Conservation (phyloP, 2,113 vertebrate genomes). For the Tyto alba region DNA sequence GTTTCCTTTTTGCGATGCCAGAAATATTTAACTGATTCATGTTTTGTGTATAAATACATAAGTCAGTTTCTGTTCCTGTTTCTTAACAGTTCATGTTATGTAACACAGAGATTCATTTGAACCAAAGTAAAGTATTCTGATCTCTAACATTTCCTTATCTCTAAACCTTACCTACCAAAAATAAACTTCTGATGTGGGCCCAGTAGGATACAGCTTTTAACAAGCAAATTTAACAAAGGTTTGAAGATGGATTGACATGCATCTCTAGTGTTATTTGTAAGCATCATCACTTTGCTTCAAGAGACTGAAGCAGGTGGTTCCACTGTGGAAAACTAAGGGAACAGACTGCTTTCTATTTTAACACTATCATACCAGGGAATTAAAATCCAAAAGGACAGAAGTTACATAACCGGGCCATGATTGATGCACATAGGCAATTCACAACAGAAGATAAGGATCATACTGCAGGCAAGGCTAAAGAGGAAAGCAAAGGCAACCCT, state of each 20-base stretch:
- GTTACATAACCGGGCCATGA: not conserved
- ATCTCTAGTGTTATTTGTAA: not conserved
- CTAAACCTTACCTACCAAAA: not conserved
- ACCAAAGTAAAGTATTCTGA: not conserved
- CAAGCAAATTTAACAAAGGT: not conserved
- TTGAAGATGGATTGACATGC: not conserved
- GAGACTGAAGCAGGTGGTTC: not conserved
- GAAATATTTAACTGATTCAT: conserved; percentile 53
- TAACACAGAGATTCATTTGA: not conserved
- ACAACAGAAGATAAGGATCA: not conserved
- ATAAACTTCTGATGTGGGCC: not conserved
- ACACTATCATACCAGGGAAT: not conserved
- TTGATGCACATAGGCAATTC: not conserved
- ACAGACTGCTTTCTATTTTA: not conserved
- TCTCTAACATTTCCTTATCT: not conserved
- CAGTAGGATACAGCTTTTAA: not conserved
- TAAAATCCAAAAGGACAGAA: not conserved
- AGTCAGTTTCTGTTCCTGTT: conserved; percentile 30
- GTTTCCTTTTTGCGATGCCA: conserved; percentile 44
- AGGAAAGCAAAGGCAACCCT: not conserved
- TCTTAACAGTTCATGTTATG: not conserved
- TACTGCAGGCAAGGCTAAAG: not conserved
- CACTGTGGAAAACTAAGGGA: not conserved
- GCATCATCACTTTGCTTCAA: not conserved
- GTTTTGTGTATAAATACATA: conserved; percentile 9